Base-by-base conservation (phyloP, 2,113 vertebrate genomes). In the Turdus rufiventris region DNA sequence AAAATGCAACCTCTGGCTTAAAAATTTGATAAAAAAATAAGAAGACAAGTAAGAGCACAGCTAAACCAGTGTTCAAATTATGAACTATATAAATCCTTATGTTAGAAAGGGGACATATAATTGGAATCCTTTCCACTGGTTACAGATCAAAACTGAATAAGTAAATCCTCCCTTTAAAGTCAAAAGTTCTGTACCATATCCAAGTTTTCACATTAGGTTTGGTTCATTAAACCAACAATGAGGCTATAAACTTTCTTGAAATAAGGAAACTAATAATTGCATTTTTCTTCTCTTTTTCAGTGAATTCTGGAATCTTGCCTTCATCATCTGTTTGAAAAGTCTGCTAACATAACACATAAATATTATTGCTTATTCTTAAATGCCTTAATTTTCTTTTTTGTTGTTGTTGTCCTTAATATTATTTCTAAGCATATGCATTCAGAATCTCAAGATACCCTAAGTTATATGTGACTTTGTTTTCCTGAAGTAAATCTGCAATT, bases 201-300 rank as follows among this genome's bases (percentile, higher is more conserved):
- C 87, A 95, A 62, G 58, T 53, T 89, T 94, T 91, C 4, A 76
- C 70, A 91, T 76, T 34, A 68, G 24, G 87, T 92, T 82, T 89
- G 86, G 76, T 89, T 54, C 7, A 43, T 70, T 89, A 56, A 43
- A 28, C 58, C 45, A 86, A 60, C 13, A 93, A 81, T 56, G 36
- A 82, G 17, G 3, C 47, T 43, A 73, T 79, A 91, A 91, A 79
- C 13, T 62, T 87, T 88, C 29, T 45, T 84, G 38, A 85, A 93
- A 80, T 19, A 58, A 77, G 15, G 12, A 66, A 12, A 65, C 5
- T 42, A 75, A 73, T 71, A 74, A 68, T 11, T 79, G 24, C 3
- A 23, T 65, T 79, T 94, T 89, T 79, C 58, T 93, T 57, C 11
- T 72, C 4, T 68, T 58, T 60, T 83, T 75, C n/a, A 74, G 4